phyloP scores from a whole-genome alignment of 2,888 invertebrate genomes.

The Tetanocera ferruginea region DNA sequence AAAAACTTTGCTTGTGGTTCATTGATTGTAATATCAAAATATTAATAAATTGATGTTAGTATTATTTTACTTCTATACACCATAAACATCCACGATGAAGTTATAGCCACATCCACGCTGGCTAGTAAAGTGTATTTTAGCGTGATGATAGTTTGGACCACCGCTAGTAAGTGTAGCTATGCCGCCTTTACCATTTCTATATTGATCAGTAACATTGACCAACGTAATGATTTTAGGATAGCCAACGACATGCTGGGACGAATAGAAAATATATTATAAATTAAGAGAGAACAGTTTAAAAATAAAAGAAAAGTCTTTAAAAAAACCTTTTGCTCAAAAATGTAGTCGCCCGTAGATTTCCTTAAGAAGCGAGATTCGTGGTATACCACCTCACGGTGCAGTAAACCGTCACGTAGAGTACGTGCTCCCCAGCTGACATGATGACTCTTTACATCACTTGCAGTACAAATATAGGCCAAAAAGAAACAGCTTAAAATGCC shows the following conservation, averaged over 20 bases:
- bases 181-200: slow-evolving; percentile 70
- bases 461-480: not conserved
- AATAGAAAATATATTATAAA: not conserved
- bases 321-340: slow-evolving; percentile 49
- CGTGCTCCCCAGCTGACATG: slow-evolving; percentile 56
- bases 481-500: not conserved
- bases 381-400: slow-evolving; percentile 51
- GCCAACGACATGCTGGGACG: not conserved
- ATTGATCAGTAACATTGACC: slow-evolving; percentile 67
- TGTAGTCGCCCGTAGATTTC: slow-evolving; percentile 52
- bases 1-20: no score
- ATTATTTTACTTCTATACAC: not conserved
- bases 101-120: slow-evolving; percentile 69
- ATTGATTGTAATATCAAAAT: not conserved
- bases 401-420: slow-evolving; percentile 49
- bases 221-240: slow-evolving; percentile 61
- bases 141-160: slow-evolving; percentile 65
- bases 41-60: not conserved
- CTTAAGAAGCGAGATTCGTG: slow-evolving; percentile 54
- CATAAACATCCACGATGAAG: slow-evolving; percentile 70
- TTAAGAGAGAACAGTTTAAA: not conserved
- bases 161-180: slow-evolving; percentile 64
- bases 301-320: not conserved
- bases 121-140: slow-evolving; percentile 69
- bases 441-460: slow-evolving; percentile 50